Evolutionary conservation across 2,888 invertebrate species (phyloP).

Genomic region (Colletes collaris): DNA sequence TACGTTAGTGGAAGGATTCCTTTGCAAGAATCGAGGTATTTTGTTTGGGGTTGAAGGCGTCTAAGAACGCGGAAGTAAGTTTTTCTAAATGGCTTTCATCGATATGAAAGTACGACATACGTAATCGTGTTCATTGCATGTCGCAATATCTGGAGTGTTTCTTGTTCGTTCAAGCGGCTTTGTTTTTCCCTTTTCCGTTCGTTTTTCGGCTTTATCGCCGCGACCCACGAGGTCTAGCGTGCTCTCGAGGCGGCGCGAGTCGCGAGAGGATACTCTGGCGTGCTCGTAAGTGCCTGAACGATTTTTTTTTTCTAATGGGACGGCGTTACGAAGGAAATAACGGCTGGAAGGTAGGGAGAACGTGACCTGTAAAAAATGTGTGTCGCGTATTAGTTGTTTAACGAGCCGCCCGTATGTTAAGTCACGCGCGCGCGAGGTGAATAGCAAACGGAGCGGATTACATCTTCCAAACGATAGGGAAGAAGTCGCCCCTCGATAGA

Average conservation of each 20-base stretch:
- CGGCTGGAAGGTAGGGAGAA: constrained; percentile 15
- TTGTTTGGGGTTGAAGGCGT: too few species aligned
- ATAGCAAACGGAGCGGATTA: constrained; percentile 19
- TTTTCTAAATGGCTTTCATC: constrained; percentile 14
- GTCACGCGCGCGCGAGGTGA: constrained; percentile 32
- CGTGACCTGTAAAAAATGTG: constrained; percentile 52
- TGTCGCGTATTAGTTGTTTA: constrained; percentile 55
- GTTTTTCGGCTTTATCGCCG: constrained; percentile 47
- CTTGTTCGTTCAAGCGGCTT: not conserved
- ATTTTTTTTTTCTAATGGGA: constrained; percentile 49
- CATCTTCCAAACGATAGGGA: constrained; percentile 1
- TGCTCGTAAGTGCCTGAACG: constrained; percentile 60
- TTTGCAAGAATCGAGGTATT: too few species aligned
- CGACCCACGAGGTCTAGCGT: constrained; percentile 18
- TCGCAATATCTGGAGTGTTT: constrained; percentile 12
- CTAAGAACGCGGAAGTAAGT: too few species aligned
- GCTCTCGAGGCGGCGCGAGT: constrained; percentile 17
- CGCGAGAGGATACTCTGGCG: constrained; percentile 43
- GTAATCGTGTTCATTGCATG: constrained; percentile 37
- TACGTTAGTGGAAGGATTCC: too few species aligned
- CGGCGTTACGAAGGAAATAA: constrained; percentile 32
- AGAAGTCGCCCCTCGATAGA: not conserved
- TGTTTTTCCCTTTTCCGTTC: not conserved
- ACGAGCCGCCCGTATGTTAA: constrained; percentile 44
- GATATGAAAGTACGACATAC: constrained; percentile 6